These are phyloP conservation scores for Aspidoscelis tigris DNA, from an alignment of 2,113 vertebrate species.

Conservation along the genomic window DNA sequence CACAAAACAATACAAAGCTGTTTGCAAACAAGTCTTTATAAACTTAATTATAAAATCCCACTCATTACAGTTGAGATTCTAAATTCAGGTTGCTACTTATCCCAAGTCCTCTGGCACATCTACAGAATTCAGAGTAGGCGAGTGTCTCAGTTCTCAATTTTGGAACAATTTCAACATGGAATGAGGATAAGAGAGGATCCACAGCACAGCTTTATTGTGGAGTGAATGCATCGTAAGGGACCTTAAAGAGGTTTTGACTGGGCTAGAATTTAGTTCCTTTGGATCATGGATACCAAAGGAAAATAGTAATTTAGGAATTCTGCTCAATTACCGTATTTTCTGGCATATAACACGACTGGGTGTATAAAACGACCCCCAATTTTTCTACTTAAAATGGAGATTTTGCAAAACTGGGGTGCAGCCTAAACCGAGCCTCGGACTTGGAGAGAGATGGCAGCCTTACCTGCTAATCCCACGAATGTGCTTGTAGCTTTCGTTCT, in stretches of 20 bases:
- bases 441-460: too few relatives aligned
- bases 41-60: neutral
- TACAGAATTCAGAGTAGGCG: neutral
- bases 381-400: too few relatives aligned
- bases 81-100: neutral
- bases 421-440: too few relatives aligned
- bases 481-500: too few relatives aligned
- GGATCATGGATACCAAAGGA: conserved; percentile 51
- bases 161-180: neutral
- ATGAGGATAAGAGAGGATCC: too few relatives aligned
- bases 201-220: neutral
- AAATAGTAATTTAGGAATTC: conserved; percentile 58
- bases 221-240: too few relatives aligned
- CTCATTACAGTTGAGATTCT: neutral
- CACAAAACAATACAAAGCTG: neutral
- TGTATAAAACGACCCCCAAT: too few relatives aligned
- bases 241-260: too few relatives aligned
- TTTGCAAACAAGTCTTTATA: neutral
- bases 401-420: too few relatives aligned
- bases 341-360: too few relatives aligned
- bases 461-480: too few relatives aligned
- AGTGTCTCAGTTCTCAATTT: neutral
- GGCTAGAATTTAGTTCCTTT: conserved; percentile 5
- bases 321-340: conserved; percentile 42
- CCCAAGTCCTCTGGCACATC: neutral